A percentile compares a stretch with the other conserved stretches of the same genome.
These are phyloP conservation scores for Lissonota sp. DNA, from an alignment of 2,888 invertebrate species.

Conservation along the genomic window DNA sequence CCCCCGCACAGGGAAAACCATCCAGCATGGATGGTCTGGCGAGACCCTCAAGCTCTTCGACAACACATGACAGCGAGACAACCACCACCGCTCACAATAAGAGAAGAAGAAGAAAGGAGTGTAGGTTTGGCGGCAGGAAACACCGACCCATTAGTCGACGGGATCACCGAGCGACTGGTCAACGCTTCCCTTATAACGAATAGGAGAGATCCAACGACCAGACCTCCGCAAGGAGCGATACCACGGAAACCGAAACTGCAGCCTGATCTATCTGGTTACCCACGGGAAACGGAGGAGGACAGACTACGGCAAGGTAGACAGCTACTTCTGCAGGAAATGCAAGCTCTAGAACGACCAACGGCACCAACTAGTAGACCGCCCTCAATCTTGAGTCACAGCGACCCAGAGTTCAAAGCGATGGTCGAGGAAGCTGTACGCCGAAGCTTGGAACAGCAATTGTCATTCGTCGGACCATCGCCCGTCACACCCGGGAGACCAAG, in stretches of 20 bases:
- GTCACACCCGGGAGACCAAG: not conserved
- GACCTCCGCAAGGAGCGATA: not conserved
- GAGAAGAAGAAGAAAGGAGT: not conserved
- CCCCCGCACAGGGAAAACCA: constrained; percentile 27
- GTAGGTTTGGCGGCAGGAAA: not conserved
- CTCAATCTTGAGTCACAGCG: constrained; percentile 1
- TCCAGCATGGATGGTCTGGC: constrained; percentile 44
- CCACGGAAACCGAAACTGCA: not conserved
- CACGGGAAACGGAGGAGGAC: too few species aligned
- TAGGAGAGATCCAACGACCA: not conserved
- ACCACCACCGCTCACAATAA: not conserved
- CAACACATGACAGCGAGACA: constrained; percentile 16
- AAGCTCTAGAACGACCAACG: not conserved
- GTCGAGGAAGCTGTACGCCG: constrained; percentile 25
- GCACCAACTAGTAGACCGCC: not conserved
- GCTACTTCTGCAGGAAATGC: not conserved
- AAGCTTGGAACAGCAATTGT: constrained; percentile 5
- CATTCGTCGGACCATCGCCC: constrained; percentile 9
- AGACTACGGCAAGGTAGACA: too few species aligned
- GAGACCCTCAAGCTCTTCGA: constrained; percentile 19
- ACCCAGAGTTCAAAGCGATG: constrained; percentile 29
- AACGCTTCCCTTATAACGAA: not conserved
- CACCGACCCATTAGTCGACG: constrained; percentile 4
- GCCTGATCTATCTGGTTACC: too few species aligned
- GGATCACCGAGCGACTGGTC: not conserved